Conservation (phyloP, 2,113 vertebrate genomes). For the Balaeniceps rex region DNA sequence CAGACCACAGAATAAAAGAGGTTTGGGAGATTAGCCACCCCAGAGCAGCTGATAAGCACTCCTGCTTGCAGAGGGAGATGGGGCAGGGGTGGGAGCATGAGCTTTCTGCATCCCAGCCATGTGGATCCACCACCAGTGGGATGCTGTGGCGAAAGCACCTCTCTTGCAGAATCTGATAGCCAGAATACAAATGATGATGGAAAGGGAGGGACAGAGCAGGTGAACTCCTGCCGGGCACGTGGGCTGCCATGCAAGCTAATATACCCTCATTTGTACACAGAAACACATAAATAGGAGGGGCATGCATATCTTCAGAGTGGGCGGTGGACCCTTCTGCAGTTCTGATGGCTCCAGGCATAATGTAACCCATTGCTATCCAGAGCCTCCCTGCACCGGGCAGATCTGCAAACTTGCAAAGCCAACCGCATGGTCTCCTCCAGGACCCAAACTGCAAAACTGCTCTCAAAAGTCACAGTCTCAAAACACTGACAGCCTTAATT, state of each 20-base stretch:
- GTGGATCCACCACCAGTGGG: background rate
- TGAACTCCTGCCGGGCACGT: fast-evolving
- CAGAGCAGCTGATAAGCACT: background rate
- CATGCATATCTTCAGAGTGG: background rate
- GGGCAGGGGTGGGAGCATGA: fast-evolving
- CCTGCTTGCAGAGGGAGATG: background rate
- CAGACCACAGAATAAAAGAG: background rate
- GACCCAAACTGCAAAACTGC: background rate
- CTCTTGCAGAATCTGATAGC: background rate
- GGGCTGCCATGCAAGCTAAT: background rate
- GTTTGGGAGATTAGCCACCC: background rate
- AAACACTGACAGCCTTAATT: background rate
- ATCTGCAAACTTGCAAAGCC: background rate
- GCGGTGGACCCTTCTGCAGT: background rate
- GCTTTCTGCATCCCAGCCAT: background rate
- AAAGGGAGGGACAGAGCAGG: background rate
- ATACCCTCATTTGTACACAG: background rate
- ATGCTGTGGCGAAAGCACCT: background rate
- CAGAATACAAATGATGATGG: background rate
- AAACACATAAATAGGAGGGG: background rate
- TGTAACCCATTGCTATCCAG: too few species aligned
- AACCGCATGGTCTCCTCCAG: background rate
- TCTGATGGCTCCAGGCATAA: background rate
- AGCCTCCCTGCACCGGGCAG: background rate
- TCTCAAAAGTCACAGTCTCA: background rate